Percentiles rank a stretch among this genome's conserved stretches.
phyloP scores from a whole-genome alignment of 2,888 invertebrate genomes.

The Ennomos fuscantarius region DNA sequence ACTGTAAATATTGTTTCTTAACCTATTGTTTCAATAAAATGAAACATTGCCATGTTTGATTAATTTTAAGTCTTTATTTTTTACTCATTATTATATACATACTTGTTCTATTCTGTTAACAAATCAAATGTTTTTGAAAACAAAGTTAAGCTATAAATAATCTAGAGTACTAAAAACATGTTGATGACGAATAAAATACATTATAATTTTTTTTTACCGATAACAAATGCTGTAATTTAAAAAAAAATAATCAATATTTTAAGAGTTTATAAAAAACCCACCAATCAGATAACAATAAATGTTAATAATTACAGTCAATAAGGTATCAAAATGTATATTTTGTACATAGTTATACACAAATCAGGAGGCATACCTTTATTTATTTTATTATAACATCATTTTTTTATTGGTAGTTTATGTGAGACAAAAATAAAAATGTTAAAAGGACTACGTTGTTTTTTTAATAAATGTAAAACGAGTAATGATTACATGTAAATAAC shows the following conservation, averaged over 20 bases:
- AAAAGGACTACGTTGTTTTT: slow-evolving; percentile 40
- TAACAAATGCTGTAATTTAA: no score
- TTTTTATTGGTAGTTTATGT: slow-evolving; percentile 65
- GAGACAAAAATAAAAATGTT: slow-evolving; percentile 64
- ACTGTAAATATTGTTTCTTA: slow-evolving; percentile 73
- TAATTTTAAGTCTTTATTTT: slow-evolving; percentile 47
- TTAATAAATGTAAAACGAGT: neutral
- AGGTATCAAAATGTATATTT: slow-evolving; percentile 70
- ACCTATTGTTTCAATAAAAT: slow-evolving; percentile 49
- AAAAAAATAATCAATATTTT: slow-evolving; percentile 5
- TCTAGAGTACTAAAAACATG: neutral
- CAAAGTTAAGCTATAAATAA: neutral
- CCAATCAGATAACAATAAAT: slow-evolving; percentile 48
- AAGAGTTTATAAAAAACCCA: slow-evolving; percentile 47
- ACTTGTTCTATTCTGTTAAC: slow-evolving; percentile 9
- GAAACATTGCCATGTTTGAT: slow-evolving; percentile 64
- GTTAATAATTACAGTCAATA: slow-evolving; percentile 35
- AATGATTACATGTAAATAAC: neutral
- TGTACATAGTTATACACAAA: slow-evolving; percentile 73
- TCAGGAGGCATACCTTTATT: slow-evolving; percentile 77
- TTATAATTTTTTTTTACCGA: no score
- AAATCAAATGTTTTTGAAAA: neutral
- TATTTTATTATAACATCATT: slow-evolving; percentile 63
- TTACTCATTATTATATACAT: slow-evolving; percentile 28
- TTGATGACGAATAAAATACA: slow-evolving; percentile 1